Conservation (phyloP, 2,113 vertebrate species). For the Etheostoma cragini region DNA sequence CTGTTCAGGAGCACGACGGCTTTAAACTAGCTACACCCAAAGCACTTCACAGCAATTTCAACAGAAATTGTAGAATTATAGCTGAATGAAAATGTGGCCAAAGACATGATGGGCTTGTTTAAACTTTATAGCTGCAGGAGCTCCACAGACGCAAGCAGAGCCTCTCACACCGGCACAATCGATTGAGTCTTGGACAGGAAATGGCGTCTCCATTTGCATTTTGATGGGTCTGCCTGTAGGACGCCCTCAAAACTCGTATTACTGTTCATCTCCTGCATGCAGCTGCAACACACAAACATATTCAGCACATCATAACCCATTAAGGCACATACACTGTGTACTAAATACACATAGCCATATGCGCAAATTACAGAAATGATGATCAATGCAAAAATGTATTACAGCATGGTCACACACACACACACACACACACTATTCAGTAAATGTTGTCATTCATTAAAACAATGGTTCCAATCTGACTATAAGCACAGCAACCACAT, state of each 20-base stretch:
- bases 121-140: conserved; percentile 6
- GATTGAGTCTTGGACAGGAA: conserved; percentile 11
- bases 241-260: conserved; percentile 45
- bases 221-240: conserved; percentile 54
- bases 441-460: no score
- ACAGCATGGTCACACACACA: background rate
- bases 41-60: background rate
- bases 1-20: background rate
- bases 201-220: conserved; percentile 53
- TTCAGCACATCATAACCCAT: conserved; percentile 11
- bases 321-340: background rate
- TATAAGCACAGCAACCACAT: no score
- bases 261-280: conserved; percentile 29
- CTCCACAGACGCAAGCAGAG: conserved; percentile 17
- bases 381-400: background rate
- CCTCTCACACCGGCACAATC: conserved; percentile 4
- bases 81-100: background rate
- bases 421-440: background rate
- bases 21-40: background rate
- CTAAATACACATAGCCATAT: background rate
- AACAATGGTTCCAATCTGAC: no score
- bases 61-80: background rate
- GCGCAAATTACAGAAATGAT: background rate
- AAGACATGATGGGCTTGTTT: background rate
- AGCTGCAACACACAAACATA: conserved; percentile 25